A percentile compares a stretch with the other conserved stretches of the same genome.
Conservation (phyloP, 1,140 invertebrate genomes). For the Holcopasites calliopsidis region DNA sequence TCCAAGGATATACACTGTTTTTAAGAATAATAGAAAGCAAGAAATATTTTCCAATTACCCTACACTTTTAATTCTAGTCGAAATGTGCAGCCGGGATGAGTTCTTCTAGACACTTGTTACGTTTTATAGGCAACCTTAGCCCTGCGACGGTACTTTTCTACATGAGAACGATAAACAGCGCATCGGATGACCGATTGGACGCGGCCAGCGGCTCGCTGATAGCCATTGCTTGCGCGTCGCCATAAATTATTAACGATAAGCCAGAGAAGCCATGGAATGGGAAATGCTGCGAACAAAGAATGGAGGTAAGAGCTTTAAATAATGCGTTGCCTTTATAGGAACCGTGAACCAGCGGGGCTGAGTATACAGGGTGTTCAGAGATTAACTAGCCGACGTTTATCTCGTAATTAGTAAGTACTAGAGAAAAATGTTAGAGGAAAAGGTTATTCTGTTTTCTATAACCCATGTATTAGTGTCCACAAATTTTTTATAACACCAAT, state of each 20-base stretch:
- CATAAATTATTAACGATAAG: constrained; percentile 72
- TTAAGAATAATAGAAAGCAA: too few relatives aligned
- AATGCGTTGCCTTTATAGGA: constrained; percentile 69
- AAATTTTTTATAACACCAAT: too few relatives aligned
- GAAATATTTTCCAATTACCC: too few relatives aligned
- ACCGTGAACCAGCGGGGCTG: constrained; percentile 40
- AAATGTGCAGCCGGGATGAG: too few relatives aligned
- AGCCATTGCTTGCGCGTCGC: constrained; percentile 63
- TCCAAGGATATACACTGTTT: too few relatives aligned
- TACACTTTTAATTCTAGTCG: too few relatives aligned
- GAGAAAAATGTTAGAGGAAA: too few relatives aligned
- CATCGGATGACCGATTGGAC: constrained; percentile 51
- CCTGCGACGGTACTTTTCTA: background rate
- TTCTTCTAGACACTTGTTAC: background rate
- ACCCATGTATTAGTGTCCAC: too few relatives aligned
- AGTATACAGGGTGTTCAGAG: too few relatives aligned
- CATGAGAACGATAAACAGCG: background rate
- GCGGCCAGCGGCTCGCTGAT: constrained; percentile 53
- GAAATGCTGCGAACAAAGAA: constrained; percentile 67
- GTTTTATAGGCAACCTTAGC: background rate
- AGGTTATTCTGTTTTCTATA: too few relatives aligned
- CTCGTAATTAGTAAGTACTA: too few relatives aligned
- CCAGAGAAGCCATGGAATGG: constrained; percentile 59
- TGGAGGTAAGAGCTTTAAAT: constrained; percentile 69
- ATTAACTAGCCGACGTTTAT: too few relatives aligned